Percentiles rank a stretch among this genome's conserved stretches.
These are phyloP conservation scores for Sebastes kiyomatsui DNA, from an alignment of 2,797 vertebrate species.

Conservation along the genomic window DNA sequence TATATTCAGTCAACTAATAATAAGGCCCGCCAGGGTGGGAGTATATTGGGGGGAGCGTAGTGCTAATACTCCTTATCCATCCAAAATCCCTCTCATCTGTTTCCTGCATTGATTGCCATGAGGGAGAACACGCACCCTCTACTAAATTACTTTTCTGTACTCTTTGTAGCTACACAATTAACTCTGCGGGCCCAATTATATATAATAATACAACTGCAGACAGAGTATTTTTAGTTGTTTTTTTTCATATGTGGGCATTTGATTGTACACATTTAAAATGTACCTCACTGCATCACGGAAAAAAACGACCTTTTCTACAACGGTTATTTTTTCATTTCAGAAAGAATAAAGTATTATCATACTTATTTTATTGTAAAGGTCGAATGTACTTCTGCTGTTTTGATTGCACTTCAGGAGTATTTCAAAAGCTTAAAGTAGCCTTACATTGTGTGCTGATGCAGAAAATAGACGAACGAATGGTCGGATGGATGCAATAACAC, in stretches of 20 bases:
- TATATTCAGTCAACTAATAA: slow-evolving; percentile 46
- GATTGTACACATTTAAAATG: neutral
- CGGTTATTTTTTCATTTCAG: neutral
- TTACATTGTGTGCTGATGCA: neutral
- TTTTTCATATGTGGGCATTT: neutral
- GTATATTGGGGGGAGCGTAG: neutral
- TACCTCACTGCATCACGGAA: neutral
- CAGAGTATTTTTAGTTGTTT: neutral
- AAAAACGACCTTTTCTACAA: neutral
- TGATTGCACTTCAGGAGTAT: neutral
- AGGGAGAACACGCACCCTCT: slow-evolving; percentile 11
- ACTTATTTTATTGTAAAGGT: neutral
- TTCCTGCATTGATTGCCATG: slow-evolving; percentile 32
- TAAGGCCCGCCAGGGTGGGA: slow-evolving; percentile 4
- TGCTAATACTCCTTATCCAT: slow-evolving; percentile 48
- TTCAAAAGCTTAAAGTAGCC: neutral
- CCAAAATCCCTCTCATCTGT: slow-evolving; percentile 50
- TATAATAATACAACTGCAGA: neutral
- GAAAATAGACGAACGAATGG: neutral
- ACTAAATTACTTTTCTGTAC: slow-evolving; percentile 41
- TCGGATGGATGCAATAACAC: neutral
- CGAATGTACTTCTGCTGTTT: neutral
- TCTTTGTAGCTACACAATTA: slow-evolving; percentile 23
- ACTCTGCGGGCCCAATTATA: slow-evolving; percentile 13
- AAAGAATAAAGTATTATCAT: neutral